Evolutionary conservation across 2,797 vertebrate genomes (phyloP), one percentile per base, ranked within the genome.

Genomic region (Sebastes kiyomatsui): DNA sequence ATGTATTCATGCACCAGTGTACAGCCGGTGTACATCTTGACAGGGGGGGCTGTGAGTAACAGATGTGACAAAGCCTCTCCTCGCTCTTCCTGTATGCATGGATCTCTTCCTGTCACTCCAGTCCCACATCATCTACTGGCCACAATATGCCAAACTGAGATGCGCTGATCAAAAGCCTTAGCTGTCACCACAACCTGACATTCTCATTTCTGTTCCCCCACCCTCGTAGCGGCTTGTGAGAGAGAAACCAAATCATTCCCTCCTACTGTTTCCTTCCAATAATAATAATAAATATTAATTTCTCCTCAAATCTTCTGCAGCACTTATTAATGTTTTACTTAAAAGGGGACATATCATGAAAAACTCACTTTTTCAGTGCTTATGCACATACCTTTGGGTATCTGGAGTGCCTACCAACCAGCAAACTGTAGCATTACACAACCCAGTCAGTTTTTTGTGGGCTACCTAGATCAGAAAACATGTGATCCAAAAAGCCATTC

Each of bases 101-200:
- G 83, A 92, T 87, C 74, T 81, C 82, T 52, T 81, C 79, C 89
- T 91, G 92, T 92, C 92, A 87, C 88, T 87, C 81, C 75, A 66
- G 80, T 80, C 84, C 66, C 84, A 73, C 82, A 86, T 92, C 90
- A 90, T 89, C 81, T 75, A 77, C 72, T 42, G 87, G 92, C 87
- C 94, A 90, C 82, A 83, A 93, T 85, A 90, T 67, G 77, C 84
- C 87, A 81, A 66, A 59, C 80, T 79, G 90, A 91, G 82, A 88
- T 79, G 61, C 42, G 42, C 84, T 94, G 92, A 95, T 95, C 94
- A 95, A 93, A 95, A 90, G 88, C 83, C 70, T 2, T n/a, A 84
- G 84, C 88, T 93, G 90, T 92, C 90, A 88, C 76, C 80, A 77
- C 25, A 81, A 86, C 82, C 85, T 90, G 87, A 91, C 92, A 91